phyloP scores from a whole-genome alignment of 2,888 invertebrate genomes.

The Pristionchus exspectatus region DNA sequence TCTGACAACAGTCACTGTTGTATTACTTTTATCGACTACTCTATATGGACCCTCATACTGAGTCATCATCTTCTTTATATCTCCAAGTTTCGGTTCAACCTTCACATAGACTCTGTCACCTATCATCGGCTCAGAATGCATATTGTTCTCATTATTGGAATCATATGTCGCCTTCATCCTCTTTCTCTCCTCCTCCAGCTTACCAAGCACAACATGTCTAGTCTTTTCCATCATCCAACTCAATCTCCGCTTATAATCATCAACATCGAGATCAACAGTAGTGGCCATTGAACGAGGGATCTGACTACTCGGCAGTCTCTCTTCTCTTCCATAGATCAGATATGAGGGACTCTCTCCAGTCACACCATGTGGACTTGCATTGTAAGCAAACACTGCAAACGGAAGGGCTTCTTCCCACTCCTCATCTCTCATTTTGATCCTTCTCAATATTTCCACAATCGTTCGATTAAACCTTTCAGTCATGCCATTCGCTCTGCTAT shows the following conservation, averaged over 20 bases:
- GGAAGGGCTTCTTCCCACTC: conserved; percentile 47
- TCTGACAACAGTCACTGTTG: background rate
- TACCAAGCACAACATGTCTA: too few relatives aligned
- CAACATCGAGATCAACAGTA: background rate
- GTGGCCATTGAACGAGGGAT: background rate
- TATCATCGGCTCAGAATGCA: background rate
- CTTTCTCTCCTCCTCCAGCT: too few relatives aligned
- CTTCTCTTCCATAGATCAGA: background rate
- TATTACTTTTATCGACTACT: background rate
- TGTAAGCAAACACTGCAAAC: conserved; percentile 39
- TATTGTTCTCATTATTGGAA: background rate
- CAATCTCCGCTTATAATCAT: background rate
- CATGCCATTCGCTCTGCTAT: conserved; percentile 62
- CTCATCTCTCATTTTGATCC: too few relatives aligned
- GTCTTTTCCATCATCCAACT: too few relatives aligned
- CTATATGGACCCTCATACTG: conserved; percentile 14
- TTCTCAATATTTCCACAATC: conserved; percentile 57
- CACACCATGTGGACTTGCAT: background rate
- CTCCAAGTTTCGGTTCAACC: background rate
- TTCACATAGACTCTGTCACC: conserved; percentile 3
- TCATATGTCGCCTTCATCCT: too few relatives aligned
- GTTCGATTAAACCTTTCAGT: conserved; percentile 61
- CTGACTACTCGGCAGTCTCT: conserved; percentile 12
- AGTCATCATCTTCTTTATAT: background rate
- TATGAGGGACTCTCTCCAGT: background rate